phyloP scores from a whole-genome alignment of 1,140 invertebrate genomes.

The Bombus sylvicola region DNA sequence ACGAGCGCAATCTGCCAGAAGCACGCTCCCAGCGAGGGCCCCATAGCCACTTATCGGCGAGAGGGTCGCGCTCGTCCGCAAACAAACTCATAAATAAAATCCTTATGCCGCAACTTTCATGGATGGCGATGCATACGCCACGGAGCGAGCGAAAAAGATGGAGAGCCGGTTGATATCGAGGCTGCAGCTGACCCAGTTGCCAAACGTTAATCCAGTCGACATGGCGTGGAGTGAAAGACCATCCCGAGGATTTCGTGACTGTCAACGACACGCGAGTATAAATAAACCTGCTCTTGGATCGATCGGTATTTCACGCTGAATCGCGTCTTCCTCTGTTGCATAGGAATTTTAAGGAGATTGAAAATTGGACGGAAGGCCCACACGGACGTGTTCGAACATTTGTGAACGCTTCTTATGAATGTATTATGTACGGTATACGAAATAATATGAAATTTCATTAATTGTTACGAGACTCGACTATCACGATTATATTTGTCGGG shows the following conservation, averaged over 20 bases:
- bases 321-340: too few species aligned
- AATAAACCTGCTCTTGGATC: slow-evolving; percentile 13
- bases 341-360: not conserved
- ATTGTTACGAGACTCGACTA: too few species aligned
- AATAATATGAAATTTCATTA: too few species aligned
- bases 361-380: not conserved
- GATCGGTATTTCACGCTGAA: not conserved
- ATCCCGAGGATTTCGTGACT: slow-evolving; percentile 22
- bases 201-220: not conserved
- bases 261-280: slow-evolving; percentile 35
- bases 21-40: slow-evolving; percentile 56
- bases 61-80: slow-evolving; percentile 52
- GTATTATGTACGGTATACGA: not conserved
- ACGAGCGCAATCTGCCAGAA: slow-evolving; percentile 67
- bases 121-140: slow-evolving; percentile 27
- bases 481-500: too few species aligned
- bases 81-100: slow-evolving; percentile 69
- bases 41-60: slow-evolving; percentile 59
- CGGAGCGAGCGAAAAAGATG: not conserved
- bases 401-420: not conserved
- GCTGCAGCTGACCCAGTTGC: slow-evolving; percentile 48
- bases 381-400: not conserved
- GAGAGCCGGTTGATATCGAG: not conserved
- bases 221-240: not conserved
- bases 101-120: slow-evolving; percentile 45